phyloP scores from a whole-genome alignment of 2,888 invertebrate species.

The Perizoma affinitatum region DNA sequence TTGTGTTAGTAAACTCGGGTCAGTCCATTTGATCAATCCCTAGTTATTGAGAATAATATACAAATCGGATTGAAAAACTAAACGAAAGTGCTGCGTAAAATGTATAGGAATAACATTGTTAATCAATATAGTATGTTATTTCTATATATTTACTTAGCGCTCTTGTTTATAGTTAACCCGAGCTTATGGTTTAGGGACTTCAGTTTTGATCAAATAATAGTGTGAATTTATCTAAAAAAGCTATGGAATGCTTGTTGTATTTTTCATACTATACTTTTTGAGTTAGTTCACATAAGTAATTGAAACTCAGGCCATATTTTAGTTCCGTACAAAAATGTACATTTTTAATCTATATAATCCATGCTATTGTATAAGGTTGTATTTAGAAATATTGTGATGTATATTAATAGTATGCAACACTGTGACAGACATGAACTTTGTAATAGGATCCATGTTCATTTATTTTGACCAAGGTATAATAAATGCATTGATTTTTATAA shows the following conservation, averaged over 20 bases:
- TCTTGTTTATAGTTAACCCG: not conserved
- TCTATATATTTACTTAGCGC: not conserved
- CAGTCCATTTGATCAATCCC: too few species aligned
- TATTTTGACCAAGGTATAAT: constrained; percentile 69
- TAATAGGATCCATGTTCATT: constrained; percentile 51
- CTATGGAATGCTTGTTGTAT: constrained; percentile 4
- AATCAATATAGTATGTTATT: too few species aligned
- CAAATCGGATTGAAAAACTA: not conserved
- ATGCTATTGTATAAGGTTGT: constrained; percentile 40
- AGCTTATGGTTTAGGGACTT: not conserved
- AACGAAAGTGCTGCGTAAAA: not conserved
- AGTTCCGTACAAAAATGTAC: constrained; percentile 66
- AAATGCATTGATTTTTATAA: constrained; percentile 79
- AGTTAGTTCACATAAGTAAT: not conserved
- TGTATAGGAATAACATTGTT: not conserved
- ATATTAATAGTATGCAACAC: constrained; percentile 23
- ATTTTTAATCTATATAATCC: constrained; percentile 31
- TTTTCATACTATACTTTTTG: constrained; percentile 28
- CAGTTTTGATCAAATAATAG: constrained; percentile 4
- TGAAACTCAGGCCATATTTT: constrained; percentile 68
- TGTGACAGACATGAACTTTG: constrained; percentile 40
- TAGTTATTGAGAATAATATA: too few species aligned
- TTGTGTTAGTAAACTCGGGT: too few species aligned
- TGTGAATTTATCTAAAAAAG: not conserved
- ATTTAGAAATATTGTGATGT: constrained; percentile 29